These are phyloP conservation scores for Rhopalosiphum nymphaeae DNA, from an alignment of 2,888 invertebrate species.

Conservation along the genomic window DNA sequence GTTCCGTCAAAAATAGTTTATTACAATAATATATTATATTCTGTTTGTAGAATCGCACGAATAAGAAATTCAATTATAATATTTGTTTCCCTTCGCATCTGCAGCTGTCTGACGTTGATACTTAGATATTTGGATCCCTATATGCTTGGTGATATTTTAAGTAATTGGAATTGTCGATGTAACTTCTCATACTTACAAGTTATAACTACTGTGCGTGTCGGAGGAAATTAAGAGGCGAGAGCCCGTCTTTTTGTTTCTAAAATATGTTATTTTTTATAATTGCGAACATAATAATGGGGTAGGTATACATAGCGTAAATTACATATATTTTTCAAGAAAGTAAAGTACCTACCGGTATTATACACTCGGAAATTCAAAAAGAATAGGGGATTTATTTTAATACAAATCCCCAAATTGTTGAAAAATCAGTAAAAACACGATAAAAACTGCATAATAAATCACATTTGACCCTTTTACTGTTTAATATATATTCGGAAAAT, in stretches of 20 bases:
- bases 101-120: background rate
- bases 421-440: background rate
- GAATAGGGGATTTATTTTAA: conserved; percentile 6
- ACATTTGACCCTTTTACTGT: conserved; percentile 1
- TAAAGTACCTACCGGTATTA: background rate
- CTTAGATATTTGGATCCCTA: background rate
- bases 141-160: background rate
- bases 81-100: background rate
- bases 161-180: background rate
- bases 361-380: background rate
- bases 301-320: background rate
- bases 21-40: background rate
- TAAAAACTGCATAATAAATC: conserved; percentile 9
- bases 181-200: background rate
- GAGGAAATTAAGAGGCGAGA: background rate
- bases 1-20: background rate
- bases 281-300: background rate
- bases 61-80: background rate
- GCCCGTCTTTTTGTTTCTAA: background rate
- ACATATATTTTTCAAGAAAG: background rate
- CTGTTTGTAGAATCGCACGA: background rate
- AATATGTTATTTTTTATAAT: background rate
- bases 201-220: background rate
- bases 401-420: background rate
- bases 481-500: conserved; percentile 42